Evolutionary conservation across 1,140 invertebrate species (phyloP).

Genomic region (Tenebrio molitor): DNA sequence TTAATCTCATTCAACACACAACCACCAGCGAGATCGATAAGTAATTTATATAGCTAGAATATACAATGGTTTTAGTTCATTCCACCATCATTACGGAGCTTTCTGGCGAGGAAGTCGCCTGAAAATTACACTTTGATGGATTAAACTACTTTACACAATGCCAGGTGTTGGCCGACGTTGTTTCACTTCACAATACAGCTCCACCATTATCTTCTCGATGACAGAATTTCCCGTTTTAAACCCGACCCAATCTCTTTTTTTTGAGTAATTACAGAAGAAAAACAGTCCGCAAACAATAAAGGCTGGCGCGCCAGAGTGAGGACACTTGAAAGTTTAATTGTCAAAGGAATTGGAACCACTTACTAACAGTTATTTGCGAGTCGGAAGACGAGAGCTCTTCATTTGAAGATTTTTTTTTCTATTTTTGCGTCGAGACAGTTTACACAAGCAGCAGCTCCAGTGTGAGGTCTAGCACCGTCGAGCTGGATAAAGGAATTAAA

Average conservation of each 20-base stretch:
- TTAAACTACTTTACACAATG: constrained; percentile 32
- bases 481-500: background rate
- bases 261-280: background rate
- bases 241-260: background rate
- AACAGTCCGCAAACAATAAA: constrained; percentile 11
- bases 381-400: background rate
- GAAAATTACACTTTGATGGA: constrained; percentile 42
- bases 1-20: constrained; percentile 43
- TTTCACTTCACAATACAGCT: background rate
- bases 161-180: constrained; percentile 23
- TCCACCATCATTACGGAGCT: constrained; percentile 36
- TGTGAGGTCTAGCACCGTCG: too few species aligned
- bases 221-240: background rate
- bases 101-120: constrained; percentile 23
- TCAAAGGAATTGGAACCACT: constrained; percentile 5
- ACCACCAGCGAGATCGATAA: constrained; percentile 43
- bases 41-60: constrained; percentile 44
- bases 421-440: too few species aligned
- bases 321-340: constrained; percentile 7
- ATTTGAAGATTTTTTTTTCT: background rate
- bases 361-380: background rate
- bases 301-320: background rate
- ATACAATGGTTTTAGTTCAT: constrained; percentile 46
- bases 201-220: constrained; percentile 1
- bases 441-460: too few species aligned